phyloP scores from a whole-genome alignment of 2,888 invertebrate species.

The Petrophora chlorosata region DNA sequence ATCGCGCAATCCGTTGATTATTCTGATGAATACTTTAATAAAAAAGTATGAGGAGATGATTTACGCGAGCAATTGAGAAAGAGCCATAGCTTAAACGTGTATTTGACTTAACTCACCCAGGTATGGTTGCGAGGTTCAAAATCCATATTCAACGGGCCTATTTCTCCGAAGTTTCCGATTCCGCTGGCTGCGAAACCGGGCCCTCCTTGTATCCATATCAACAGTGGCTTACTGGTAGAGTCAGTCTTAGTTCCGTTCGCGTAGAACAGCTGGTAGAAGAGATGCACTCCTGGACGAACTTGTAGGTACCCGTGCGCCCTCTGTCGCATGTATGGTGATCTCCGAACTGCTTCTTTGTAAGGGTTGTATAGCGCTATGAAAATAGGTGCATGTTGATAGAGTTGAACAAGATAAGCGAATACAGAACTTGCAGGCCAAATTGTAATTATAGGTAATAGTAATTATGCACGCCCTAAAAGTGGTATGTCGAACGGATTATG shows the following conservation, averaged over 20 bases:
- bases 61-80: too few species aligned
- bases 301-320: constrained; percentile 87
- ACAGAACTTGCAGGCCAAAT: too few species aligned
- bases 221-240: constrained; percentile 85
- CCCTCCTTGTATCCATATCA: constrained; percentile 96
- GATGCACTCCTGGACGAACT: constrained; percentile 89
- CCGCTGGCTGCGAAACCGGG: constrained; percentile 93
- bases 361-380: constrained; percentile 51
- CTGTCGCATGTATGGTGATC: constrained; percentile 49
- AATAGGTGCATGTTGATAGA: too few species aligned
- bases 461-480: too few species aligned
- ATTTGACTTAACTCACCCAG: constrained; percentile 84
- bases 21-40: too few species aligned
- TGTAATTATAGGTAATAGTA: too few species aligned
- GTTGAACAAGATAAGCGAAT: too few species aligned
- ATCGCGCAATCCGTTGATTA: too few species aligned
- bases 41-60: too few species aligned
- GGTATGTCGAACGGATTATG: too few species aligned
- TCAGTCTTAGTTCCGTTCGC: constrained; percentile 85
- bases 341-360: constrained; percentile 53
- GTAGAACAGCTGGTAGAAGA: constrained; percentile 96
- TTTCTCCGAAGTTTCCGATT: constrained; percentile 93
- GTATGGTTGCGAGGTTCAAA: constrained; percentile 87
- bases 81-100: neutral
- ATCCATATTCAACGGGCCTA: constrained; percentile 89